A percentile compares a stretch with the other conserved stretches of the same genome.
phyloP scores from a whole-genome alignment of 2,113 vertebrate species.

The crab-eating macaque (Macaca fascicularis) region T2T-MFA8v1.1 NC_088392.1:17545501-17546000 shows the following conservation, averaged over 20 bases:
- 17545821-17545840: background rate
- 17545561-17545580: background rate
- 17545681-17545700: background rate
- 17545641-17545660: background rate
- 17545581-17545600: background rate
- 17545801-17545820: background rate
- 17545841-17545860: background rate
- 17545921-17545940: background rate
- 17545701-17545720: background rate
- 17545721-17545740: background rate
- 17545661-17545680: background rate
- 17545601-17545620: background rate
- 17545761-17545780: background rate
- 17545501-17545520: background rate
- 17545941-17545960: accelerated
- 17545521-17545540: background rate
- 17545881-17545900: background rate
- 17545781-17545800: accelerated
- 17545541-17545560: background rate
- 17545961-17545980: background rate
- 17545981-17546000: accelerated
- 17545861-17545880: accelerated
- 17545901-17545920: background rate
- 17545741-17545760: background rate
- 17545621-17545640: background rate